Percentiles rank a stretch among this genome's conserved stretches.
These are phyloP conservation scores for Melanchra persicariae DNA, from an alignment of 2,888 invertebrate genomes.

Conservation along the genomic window DNA sequence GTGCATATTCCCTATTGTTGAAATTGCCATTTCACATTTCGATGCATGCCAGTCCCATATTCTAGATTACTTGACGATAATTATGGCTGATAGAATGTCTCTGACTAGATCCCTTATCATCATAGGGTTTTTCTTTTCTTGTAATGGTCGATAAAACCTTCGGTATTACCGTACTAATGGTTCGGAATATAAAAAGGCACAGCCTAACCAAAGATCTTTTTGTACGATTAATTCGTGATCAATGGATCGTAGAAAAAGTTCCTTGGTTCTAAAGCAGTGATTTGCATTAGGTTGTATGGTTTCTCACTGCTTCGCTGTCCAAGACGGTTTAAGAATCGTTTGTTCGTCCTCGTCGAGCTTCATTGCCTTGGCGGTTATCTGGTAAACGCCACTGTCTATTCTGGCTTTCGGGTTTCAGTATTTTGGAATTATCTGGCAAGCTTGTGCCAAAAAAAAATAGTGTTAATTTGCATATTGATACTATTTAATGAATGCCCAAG, in stretches of 20 bases:
- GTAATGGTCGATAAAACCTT: neutral
- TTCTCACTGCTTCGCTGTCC: too few species aligned
- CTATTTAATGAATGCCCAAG: neutral
- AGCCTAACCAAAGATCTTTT: too few species aligned
- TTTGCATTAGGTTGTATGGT: too few species aligned
- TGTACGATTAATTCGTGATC: too few species aligned
- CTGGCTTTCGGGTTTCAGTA: neutral
- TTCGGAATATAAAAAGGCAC: neutral
- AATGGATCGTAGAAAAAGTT: too few species aligned
- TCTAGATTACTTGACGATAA: neutral
- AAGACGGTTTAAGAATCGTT: too few species aligned
- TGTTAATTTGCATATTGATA: neutral
- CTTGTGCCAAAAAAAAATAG: neutral
- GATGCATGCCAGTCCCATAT: neutral
- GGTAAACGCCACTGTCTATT: neutral
- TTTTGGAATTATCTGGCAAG: neutral
- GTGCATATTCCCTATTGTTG: too few species aligned
- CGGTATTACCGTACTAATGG: neutral
- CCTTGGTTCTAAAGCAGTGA: neutral
- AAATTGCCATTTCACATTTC: neutral
- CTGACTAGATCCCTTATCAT: neutral
- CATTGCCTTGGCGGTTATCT: neutral
- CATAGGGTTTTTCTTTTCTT: neutral
- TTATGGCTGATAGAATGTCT: neutral
- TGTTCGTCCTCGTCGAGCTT: neutral